Evolutionary conservation across 2,888 invertebrate species (phyloP), one percentile per base, ranked within the genome.

Genomic region (Pachliopta kotzebuea): DNA sequence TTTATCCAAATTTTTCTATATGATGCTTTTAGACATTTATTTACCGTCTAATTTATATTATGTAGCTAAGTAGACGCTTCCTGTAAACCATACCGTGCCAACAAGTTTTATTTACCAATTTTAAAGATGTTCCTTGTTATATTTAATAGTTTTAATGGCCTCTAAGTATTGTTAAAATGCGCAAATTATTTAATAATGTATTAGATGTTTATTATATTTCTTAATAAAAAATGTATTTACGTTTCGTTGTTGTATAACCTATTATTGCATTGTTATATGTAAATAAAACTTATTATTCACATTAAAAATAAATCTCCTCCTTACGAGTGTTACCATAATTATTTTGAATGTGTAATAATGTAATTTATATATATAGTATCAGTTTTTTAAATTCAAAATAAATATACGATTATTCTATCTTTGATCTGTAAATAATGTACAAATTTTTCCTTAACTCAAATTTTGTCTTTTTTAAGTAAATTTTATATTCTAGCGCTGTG

Each of bases 371-470:
- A 20, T 37, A 11, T 14, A 37, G 37, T 37, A 20, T 49, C 1
- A n/a, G 49, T 49, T 49, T n/a, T 20, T 49, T 49, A 9, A 20
- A 49, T 49, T 49, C 0, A 11, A 37, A 45, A 58, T 53, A 50
- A 56, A 56, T 18, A 21, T 63, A 45, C 53, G 17, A 59, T 54
- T 42, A 62, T 26, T 49, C 23, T n/a, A 65, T 64, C 63, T 62
- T 62, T 56, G 56, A 63, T 72, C 58, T 89, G 88, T 89, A 89
- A 84, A 88, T 88, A 88, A 77, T 89, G 88, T 88, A 88, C 77
- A 88, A 83, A 74, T 69, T 69, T 72, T 70, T 73, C 67, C 50
- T 75, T 68, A 74, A 76, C 73, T 78, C 71, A 71, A 71, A 71
- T 73, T 72, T 73, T 74, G 72, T 72, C 74, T 74, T 79, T 81